Base-by-base conservation (phyloP, 2,888 invertebrate species). In the Ophonus ardosiacus region DNA sequence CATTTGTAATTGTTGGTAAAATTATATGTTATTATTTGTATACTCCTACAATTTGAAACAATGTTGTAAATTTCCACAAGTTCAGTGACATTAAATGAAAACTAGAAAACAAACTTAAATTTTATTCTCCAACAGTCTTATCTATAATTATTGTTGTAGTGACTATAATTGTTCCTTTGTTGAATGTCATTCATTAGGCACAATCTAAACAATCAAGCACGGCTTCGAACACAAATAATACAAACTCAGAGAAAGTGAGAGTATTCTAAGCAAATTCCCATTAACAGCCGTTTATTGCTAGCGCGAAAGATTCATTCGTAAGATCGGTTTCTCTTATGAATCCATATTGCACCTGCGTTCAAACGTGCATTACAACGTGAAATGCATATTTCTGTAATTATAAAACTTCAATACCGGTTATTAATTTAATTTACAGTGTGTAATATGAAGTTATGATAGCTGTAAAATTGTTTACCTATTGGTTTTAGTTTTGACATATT, bases 181-280 rank as follows among this genome's bases (percentile, higher is more conserved):
- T 68, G 15, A 68, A 74, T 74, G 71, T 74, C 43, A 74, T 74
- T 74, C 51, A 74, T 74, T 17, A 74, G 15, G 43, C 21, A 74
- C n/a, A 43, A 68, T 74, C 71, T 74, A 40, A 74, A 74, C 43
- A 74, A 74, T 74, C 71, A 74, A 74, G 18, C 51, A 43, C 71
- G 43, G n/a, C 31, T 38, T 13, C 31, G 43, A 40, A 43, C 68
- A 68, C 71, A 74, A 74, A 74, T 74, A 74, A 74, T 74, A 15
- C 18, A 43, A 40, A 40, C 43, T 8, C 13, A 74, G 43, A 74
- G 71, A 68, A 68, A 68, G 71, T 15, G 71, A 74, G 40, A 74
- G 71, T 40, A 74, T 74, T 74, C 40, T n/a, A 38, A 68, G 43
- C 43, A 74, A 74, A 43, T 71, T 71, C 71, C 71, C 43, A 71